Percentiles rank a stretch among this genome's conserved stretches.
Conservation (phyloP, 2,888 invertebrate genomes). For the Zaprionus lineosus region DNA sequence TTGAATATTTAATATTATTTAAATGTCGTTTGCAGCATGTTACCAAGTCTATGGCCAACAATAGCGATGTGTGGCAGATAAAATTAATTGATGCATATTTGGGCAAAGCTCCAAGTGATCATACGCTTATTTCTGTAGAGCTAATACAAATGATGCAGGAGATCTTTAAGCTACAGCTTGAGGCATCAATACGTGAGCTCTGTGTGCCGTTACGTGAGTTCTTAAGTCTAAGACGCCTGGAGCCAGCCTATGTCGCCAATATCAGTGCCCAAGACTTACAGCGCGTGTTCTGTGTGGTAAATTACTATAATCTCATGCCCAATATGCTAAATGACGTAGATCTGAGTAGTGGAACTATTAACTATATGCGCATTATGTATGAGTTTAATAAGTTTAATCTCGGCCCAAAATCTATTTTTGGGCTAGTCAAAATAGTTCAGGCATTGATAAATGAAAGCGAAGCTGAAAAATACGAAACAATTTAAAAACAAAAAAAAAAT, state of each 20-base stretch:
- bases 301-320: constrained; percentile 79
- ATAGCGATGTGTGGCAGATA: constrained; percentile 88
- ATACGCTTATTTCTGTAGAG: constrained; percentile 79
- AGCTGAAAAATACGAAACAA: background rate
- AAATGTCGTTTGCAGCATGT: constrained; percentile 55
- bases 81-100: constrained; percentile 86
- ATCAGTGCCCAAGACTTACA: constrained; percentile 65
- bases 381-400: constrained; percentile 79
- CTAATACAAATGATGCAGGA: constrained; percentile 79
- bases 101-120: constrained; percentile 33
- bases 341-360: constrained; percentile 65
- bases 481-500: background rate
- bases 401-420: constrained; percentile 74
- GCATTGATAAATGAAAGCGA: constrained; percentile 32
- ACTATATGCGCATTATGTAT: constrained; percentile 77
- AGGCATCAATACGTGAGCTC: constrained; percentile 59
- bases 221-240: constrained; percentile 65
- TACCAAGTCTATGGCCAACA: constrained; percentile 55
- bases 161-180: constrained; percentile 73
- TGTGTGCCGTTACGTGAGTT: constrained; percentile 74
- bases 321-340: constrained; percentile 79
- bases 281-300: constrained; percentile 76
- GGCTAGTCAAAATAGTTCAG: constrained; percentile 76
- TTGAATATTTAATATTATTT: background rate
- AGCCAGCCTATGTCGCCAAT: constrained; percentile 62